Conservation (phyloP, 2,113 vertebrate species). For the Terrapene triunguis region DNA sequence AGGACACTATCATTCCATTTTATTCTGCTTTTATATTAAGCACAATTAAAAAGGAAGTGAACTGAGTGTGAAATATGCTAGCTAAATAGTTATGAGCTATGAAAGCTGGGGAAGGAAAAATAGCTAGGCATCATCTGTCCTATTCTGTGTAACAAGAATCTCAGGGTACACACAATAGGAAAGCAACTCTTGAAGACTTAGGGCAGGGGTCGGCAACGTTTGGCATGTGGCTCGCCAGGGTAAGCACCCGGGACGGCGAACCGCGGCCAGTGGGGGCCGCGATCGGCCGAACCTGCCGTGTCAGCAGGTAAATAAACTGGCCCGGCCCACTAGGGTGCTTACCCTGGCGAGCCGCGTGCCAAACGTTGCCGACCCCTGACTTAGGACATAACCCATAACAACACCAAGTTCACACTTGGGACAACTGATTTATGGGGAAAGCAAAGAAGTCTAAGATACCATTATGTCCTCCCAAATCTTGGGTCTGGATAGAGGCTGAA, state of each 20-base stretch:
- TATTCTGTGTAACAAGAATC: not conserved
- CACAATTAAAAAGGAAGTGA: not conserved
- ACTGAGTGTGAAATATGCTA: not conserved
- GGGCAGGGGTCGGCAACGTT: too few relatives aligned
- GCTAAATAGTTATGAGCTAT: conserved; percentile 1
- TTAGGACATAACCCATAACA: not conserved
- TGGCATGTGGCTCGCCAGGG: too few relatives aligned
- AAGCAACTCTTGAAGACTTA: not conserved
- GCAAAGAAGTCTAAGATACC: not conserved
- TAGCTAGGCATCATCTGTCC: not conserved
- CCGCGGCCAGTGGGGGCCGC: too few relatives aligned
- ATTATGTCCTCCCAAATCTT: not conserved
- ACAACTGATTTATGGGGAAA: not conserved
- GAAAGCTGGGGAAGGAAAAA: not conserved
- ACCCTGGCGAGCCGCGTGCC: too few relatives aligned
- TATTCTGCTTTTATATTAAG: not conserved
- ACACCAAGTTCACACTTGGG: not conserved
- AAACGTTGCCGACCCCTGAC: too few relatives aligned
- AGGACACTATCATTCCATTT: not conserved
- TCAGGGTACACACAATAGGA: not conserved
- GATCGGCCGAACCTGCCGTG: too few relatives aligned
- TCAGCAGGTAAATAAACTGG: too few relatives aligned
- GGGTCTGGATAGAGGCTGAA: not conserved
- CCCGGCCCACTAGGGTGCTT: too few relatives aligned
- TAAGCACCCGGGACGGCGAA: too few relatives aligned